Evolutionary conservation across 2,888 invertebrate genomes (phyloP).

Genomic region (Reticulitermes lucifugus): DNA sequence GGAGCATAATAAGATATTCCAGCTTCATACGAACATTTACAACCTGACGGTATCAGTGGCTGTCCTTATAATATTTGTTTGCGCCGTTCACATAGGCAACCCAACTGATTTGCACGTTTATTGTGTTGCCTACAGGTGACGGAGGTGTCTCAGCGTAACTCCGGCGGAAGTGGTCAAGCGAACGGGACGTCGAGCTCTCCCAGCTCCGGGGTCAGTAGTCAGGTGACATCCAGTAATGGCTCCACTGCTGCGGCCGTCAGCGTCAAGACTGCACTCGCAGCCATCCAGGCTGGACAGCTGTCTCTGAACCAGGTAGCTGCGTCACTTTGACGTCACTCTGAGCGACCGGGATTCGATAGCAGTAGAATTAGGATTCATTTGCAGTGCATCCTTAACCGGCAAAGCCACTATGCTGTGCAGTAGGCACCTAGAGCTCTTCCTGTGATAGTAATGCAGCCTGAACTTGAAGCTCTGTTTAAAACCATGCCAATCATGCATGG

Average conservation of each 20-base stretch:
- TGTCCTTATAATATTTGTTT: neutral
- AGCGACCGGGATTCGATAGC: too few species aligned
- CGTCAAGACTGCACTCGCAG: slow-evolving; percentile 63
- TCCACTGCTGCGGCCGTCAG: slow-evolving; percentile 58
- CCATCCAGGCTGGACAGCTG: slow-evolving; percentile 64
- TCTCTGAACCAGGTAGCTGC: slow-evolving; percentile 61
- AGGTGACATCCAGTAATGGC: slow-evolving; percentile 59
- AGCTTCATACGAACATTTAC: too few species aligned
- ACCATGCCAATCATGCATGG: too few species aligned
- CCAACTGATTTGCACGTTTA: neutral
- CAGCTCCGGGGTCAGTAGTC: slow-evolving; percentile 65
- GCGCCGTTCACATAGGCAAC: neutral
- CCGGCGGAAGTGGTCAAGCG: slow-evolving; percentile 61
- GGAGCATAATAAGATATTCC: too few species aligned
- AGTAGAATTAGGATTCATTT: too few species aligned
- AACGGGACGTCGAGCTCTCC: slow-evolving; percentile 65
- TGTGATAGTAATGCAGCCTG: too few species aligned
- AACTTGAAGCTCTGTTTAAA: too few species aligned
- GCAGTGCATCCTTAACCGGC: too few species aligned
- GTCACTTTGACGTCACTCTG: too few species aligned
- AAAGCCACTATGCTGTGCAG: too few species aligned
- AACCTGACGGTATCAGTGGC: too few species aligned
- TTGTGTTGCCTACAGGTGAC: slow-evolving; percentile 61
- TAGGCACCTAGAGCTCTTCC: too few species aligned
- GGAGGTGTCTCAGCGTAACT: slow-evolving; percentile 64